Percentiles rank a stretch among this genome's conserved stretches.
phyloP scores from a whole-genome alignment of 2,113 vertebrate species.

The Tapirus terrestris region DNA sequence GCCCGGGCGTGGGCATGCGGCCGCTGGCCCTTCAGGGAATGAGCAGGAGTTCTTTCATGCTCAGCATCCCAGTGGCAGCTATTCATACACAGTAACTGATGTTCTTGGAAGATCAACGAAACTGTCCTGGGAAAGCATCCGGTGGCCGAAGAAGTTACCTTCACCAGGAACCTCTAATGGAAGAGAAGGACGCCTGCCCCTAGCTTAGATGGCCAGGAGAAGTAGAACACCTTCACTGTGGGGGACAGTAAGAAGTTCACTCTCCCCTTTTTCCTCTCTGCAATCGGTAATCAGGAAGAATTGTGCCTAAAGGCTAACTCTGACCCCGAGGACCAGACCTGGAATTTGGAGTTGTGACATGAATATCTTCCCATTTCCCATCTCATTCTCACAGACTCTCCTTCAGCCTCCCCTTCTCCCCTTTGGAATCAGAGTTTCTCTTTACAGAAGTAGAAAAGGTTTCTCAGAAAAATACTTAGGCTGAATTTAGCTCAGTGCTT shows the following conservation, averaged over 20 bases:
- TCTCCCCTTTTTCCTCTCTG: neutral
- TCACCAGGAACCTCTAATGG: neutral
- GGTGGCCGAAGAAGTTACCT: constrained; percentile 17
- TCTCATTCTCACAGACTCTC: constrained; percentile 18
- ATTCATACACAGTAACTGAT: neutral
- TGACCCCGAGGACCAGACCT: constrained; percentile 46
- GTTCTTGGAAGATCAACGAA: constrained; percentile 50
- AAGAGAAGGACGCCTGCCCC: neutral
- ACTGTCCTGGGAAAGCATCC: constrained; percentile 22
- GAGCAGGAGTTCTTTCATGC: neutral
- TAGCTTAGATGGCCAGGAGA: neutral
- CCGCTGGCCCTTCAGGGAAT: neutral
- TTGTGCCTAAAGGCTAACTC: neutral
- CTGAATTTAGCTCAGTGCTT: constrained; percentile 56
- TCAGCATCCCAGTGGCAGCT: constrained; percentile 9
- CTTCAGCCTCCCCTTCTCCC: neutral
- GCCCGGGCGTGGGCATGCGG: neutral
- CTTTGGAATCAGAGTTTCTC: constrained; percentile 42
- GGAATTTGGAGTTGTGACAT: constrained; percentile 46
- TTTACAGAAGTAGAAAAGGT: constrained; percentile 41
- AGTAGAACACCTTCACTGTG: neutral
- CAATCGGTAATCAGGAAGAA: neutral
- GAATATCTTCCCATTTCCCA: constrained; percentile 33
- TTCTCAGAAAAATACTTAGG: constrained; percentile 51
- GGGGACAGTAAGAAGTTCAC: neutral